Base-by-base conservation (phyloP, 2,113 vertebrate genomes). In the Brachirus orientalis region DNA sequence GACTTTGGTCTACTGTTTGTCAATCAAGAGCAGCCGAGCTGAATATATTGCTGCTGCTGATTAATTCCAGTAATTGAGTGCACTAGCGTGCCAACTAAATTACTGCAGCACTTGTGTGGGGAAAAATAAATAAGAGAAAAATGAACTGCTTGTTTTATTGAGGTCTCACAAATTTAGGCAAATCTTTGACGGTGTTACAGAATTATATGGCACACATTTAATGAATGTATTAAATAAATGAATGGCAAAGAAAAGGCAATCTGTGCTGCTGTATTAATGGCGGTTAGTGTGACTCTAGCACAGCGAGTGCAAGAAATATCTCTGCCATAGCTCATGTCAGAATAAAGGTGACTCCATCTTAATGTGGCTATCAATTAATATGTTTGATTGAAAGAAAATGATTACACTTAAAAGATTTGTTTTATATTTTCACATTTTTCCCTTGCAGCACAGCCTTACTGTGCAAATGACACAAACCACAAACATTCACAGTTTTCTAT, bases 21-120 rank as follows among this genome's bases (percentile, higher is more conserved):
- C 89, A 85, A 80, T 89, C 80, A 83, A 64, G 60, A 75, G 67
- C 75, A 83, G 73, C 63, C 20, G 44, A 63, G 76, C 71, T 63
- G 69, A 86, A 88, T 88, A 83, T 86, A 86, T 86, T 59, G 73
- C 85, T 57, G 84, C 63, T 74, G 64, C 81, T 84, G 89, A 91
- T 92, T 92, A 87, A 90, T 92, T 85, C 84, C 77, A 69, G 79
- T 92, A 92, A 93, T 89, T 92, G 89, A 92, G 82, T 83, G 80
- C 83, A 75, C 73, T 77, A 80, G 79, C 47, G 59, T 66, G 62
- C 72, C 66, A 77, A 79, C 89, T 84, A 81, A 89, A 92, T 90
- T 76, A 88, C 83, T 20, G 69, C 69, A 62, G 78, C 69, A 46
- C 64, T 79, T 68, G 69, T 66, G 63, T 46, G 61, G 65, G 37